phyloP scores from a whole-genome alignment of 2,113 vertebrate species.

The Petrocephalus zakoni region DNA sequence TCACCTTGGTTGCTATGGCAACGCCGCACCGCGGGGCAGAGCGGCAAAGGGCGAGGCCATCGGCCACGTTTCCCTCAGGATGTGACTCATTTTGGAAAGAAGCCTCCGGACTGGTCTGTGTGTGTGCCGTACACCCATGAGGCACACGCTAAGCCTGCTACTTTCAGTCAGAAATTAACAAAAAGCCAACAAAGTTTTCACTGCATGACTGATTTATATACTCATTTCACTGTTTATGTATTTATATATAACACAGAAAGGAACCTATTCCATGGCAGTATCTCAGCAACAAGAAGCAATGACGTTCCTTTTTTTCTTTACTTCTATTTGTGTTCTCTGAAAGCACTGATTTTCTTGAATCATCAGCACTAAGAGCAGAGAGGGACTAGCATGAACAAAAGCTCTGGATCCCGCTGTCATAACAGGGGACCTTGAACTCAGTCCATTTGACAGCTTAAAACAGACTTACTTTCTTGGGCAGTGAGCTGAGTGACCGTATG shows the following conservation, averaged over 20 bases:
- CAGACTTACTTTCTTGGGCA: not conserved
- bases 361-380: not conserved
- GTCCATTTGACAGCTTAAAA: not conserved
- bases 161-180: not conserved
- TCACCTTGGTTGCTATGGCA: conserved; percentile 20
- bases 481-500: not conserved
- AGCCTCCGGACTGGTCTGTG: no score
- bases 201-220: not conserved
- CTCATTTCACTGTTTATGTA: not conserved
- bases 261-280: not conserved
- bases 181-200: not conserved
- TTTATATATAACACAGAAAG: not conserved
- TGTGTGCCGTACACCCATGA: no score
- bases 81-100: conserved; percentile 12
- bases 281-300: not conserved
- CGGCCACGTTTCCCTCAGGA: not conserved
- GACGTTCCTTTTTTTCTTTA: not conserved
- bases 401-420: not conserved
- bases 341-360: not conserved
- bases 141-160: not conserved
- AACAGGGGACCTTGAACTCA: not conserved
- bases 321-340: not conserved
- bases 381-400: not conserved
- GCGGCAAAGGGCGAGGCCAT: not conserved
- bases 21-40: not conserved